Conservation (phyloP, 2,888 invertebrate genomes). For the Andrena bucephala region DNA sequence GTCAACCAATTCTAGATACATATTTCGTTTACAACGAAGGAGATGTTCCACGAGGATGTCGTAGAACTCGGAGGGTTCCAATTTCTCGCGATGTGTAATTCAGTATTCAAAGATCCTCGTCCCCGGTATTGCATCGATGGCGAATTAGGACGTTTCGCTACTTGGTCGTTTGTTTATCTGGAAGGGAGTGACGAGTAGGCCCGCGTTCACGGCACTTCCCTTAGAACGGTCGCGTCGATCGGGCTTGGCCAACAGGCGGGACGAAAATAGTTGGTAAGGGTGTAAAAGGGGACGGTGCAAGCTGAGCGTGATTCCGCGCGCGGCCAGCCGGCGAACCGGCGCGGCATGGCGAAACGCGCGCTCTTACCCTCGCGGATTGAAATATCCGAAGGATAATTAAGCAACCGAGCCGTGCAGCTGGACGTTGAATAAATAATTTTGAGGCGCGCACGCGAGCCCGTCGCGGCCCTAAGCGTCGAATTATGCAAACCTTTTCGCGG, state of each 20-base stretch:
- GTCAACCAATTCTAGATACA: background rate
- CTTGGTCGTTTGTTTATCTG: no score
- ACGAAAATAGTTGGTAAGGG: slow-evolving; percentile 63
- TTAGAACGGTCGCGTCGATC: slow-evolving; percentile 33
- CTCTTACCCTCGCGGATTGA: slow-evolving; percentile 50
- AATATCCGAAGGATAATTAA: slow-evolving; percentile 60
- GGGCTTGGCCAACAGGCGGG: slow-evolving; percentile 10
- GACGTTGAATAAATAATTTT: slow-evolving; percentile 46
- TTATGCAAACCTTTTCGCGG: slow-evolving; percentile 27
- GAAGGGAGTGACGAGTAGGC: background rate
- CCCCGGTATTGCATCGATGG: background rate
- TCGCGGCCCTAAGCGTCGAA: slow-evolving; percentile 5
- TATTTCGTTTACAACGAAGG: background rate
- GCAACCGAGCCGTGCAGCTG: slow-evolving; percentile 29
- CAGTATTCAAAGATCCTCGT: background rate
- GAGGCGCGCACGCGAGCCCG: background rate
- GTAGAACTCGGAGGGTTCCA: background rate
- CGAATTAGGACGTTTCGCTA: no score
- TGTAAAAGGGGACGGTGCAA: slow-evolving; percentile 61
- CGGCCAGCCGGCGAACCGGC: slow-evolving; percentile 29
- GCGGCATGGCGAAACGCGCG: slow-evolving; percentile 14
- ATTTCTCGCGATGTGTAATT: background rate
- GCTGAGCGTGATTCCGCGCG: slow-evolving; percentile 66
- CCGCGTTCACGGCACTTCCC: background rate
- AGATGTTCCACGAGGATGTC: background rate